Evolutionary conservation across 1,140 invertebrate genomes (phyloP).

Genomic region (Brachionus plicatilis): DNA sequence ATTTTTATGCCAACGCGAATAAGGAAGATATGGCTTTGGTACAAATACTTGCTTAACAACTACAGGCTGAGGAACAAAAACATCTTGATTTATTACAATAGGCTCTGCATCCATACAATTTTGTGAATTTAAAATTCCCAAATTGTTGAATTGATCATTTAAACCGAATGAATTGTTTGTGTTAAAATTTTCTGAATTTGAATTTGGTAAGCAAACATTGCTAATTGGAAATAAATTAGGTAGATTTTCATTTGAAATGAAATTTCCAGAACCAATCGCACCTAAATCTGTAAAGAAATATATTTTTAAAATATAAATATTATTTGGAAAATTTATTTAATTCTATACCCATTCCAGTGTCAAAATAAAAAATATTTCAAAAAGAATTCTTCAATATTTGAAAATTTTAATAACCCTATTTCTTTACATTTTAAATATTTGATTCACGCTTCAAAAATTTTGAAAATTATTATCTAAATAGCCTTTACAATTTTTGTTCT

Average conservation of each 20-base stretch:
- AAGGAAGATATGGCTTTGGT: conserved; percentile 1
- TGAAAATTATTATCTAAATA: neutral
- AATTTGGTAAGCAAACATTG: neutral
- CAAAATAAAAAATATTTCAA: neutral
- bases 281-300: neutral
- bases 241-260: neutral
- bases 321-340: neutral
- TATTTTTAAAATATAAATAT: no score
- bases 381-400: neutral
- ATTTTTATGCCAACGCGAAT: neutral
- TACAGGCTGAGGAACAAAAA: neutral
- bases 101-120: neutral
- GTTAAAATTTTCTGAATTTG: neutral
- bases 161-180: neutral
- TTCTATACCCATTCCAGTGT: neutral
- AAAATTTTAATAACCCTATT: neutral
- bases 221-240: neutral
- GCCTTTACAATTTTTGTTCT: neutral
- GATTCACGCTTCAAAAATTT: neutral
- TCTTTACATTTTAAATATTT: neutral
- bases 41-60: neutral
- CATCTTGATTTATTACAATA: neutral
- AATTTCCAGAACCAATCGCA: neutral
- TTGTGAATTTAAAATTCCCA: neutral
- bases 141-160: neutral